These are phyloP conservation scores for Teleiodes luculella DNA, from an alignment of 2,888 invertebrate species.

Conservation along the genomic window DNA sequence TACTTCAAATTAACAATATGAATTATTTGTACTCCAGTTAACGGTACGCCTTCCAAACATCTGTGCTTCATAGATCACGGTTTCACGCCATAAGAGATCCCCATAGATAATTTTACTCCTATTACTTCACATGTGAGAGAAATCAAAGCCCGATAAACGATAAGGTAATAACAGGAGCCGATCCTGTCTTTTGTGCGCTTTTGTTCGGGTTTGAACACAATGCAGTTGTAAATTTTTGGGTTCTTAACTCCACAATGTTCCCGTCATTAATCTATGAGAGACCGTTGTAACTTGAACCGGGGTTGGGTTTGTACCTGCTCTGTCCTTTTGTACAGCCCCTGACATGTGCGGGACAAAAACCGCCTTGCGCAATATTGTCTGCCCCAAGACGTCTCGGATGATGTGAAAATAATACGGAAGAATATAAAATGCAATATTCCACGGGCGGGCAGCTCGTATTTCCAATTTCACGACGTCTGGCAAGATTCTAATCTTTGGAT, in stretches of 20 bases:
- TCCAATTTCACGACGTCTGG: constrained; percentile 36
- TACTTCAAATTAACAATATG: constrained; percentile 42
- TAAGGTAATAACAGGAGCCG: constrained; percentile 76
- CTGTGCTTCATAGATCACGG: constrained; percentile 48
- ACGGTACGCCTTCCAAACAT: constrained; percentile 72
- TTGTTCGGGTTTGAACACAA: constrained; percentile 63
- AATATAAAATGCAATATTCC: constrained; percentile 52
- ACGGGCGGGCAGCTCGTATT: constrained; percentile 33
- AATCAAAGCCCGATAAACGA: constrained; percentile 67
- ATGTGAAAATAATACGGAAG: constrained; percentile 65
- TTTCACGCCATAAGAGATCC: constrained; percentile 46
- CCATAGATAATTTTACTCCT: constrained; percentile 60
- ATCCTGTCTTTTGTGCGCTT: constrained; percentile 70
- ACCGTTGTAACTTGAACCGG: constrained; percentile 72
- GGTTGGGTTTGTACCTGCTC: constrained; percentile 70
- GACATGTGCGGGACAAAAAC: constrained; percentile 75
- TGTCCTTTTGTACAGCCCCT: constrained; percentile 61
- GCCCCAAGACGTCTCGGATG: constrained; percentile 51
- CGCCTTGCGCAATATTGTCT: constrained; percentile 70
- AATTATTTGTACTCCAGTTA: constrained; percentile 57
- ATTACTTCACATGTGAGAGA: constrained; percentile 72
- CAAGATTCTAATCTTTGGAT: constrained; percentile 43
- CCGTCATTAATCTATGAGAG: constrained; percentile 71
- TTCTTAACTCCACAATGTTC: constrained; percentile 75
- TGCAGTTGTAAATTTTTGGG: constrained; percentile 78